Conservation (phyloP, 2,888 invertebrate genomes). For the Clusia tigrina region DNA sequence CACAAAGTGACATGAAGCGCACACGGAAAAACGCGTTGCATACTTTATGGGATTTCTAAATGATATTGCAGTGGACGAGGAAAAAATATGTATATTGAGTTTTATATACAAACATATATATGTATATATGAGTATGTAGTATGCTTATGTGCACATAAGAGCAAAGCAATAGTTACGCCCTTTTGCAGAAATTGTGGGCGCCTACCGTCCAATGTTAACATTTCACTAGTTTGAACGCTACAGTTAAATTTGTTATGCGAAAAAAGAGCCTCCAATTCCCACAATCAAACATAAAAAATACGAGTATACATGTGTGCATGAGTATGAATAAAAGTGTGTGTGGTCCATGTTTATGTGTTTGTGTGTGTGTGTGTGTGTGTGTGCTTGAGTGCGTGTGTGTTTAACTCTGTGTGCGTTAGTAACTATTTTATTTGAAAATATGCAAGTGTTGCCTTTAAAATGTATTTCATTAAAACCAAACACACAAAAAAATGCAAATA, state of each 20-base stretch:
- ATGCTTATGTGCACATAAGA: background rate
- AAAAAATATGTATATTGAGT: background rate
- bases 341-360: conserved; percentile 12
- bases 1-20: background rate
- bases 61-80: background rate
- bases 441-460: background rate
- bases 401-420: background rate
- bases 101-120: no score
- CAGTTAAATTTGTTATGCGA: no score
- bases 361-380: conserved; percentile 18
- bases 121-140: background rate
- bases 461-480: conserved; percentile 19
- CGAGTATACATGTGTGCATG: conserved; percentile 5
- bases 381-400: background rate
- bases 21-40: conserved; percentile 22
- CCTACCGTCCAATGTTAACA: no score
- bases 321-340: conserved; percentile 2
- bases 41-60: conserved; percentile 24
- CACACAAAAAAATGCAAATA: conserved; percentile 27
- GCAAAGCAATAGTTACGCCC: background rate
- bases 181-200: no score
- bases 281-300: background rate
- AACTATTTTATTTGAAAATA: background rate
- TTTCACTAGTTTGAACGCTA: background rate
- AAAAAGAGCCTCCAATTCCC: no score